phyloP scores from a whole-genome alignment of 2,888 invertebrate genomes.

The Scrobipalpa costella region DNA sequence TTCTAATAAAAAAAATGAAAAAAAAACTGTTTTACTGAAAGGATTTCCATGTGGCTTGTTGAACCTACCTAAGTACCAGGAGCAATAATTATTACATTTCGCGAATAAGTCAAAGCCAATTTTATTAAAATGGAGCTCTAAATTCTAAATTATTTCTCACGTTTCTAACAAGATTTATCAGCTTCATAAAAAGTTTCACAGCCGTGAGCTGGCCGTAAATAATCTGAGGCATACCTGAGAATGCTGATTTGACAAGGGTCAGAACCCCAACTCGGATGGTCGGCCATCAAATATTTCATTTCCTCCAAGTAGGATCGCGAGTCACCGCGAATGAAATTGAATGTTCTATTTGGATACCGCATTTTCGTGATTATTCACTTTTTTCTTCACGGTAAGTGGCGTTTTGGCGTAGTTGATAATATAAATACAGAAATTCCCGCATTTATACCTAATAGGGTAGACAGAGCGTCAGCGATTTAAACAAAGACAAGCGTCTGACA shows the following conservation, averaged over 20 bases:
- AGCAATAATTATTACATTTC: neutral
- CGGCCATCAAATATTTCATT: slow-evolving; percentile 74
- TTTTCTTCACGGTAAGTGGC: neutral
- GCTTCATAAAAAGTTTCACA: slow-evolving; percentile 72
- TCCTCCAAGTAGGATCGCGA: slow-evolving; percentile 65
- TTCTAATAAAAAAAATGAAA: no score
- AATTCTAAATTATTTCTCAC: no score
- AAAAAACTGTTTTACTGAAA: no score
- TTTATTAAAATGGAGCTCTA: no score
- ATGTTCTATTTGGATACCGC: slow-evolving; percentile 57
- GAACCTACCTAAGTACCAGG: no score
- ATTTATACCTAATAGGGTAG: no score
- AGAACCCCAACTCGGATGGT: slow-evolving; percentile 42
- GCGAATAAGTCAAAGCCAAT: no score
- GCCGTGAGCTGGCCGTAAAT: slow-evolving; percentile 72
- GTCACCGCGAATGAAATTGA: slow-evolving; percentile 68
- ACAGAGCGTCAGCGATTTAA: no score
- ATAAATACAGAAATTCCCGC: no score
- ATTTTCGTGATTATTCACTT: slow-evolving; percentile 38
- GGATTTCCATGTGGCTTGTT: no score
- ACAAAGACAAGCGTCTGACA: no score
- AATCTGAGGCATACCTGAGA: slow-evolving; percentile 76
- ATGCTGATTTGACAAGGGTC: slow-evolving; percentile 79
- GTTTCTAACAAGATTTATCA: slow-evolving; percentile 62
- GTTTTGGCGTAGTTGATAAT: no score